Evolutionary conservation across 2,888 invertebrate species (phyloP), one percentile per base, ranked within the genome.

Genomic region (Acanthoscelides obtectus): DNA sequence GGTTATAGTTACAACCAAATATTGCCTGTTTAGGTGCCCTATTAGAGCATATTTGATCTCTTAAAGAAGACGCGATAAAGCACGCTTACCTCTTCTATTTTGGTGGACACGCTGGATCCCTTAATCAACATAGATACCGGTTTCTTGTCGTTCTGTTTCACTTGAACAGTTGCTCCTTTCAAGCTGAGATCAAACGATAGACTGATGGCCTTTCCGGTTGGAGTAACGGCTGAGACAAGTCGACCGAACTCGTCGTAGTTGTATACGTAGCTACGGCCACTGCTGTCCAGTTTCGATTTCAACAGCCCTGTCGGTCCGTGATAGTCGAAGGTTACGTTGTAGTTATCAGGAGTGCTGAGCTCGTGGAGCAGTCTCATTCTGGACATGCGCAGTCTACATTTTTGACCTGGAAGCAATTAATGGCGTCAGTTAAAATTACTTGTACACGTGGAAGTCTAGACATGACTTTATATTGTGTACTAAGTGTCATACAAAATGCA

Each of bases 201-300:
- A 74, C 93, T 93, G 70, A 97, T 95, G 20, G 96, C 93, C 86
- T 96, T 93, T 5, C 98, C 98, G n/a, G 97, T 98, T 0, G 98
- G 98, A 5, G 96, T 96, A 0, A 97, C 94, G 0, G 97, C 96
- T 17, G 94, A 93, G 0, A 94, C 95, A 0, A 98, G 87, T 72
- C 98, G 90, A 0, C 98, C 98, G 81, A 97, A 97, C 82, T 95
- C 95, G 82, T 98, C 97, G 81, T 98, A 98, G 81, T 95, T 94
- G 84, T 98, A 98, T 21, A 96, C 94, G 82, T 95, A 95, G 78
- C 95, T 95, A 76, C 96, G 88, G 0, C 96, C 96, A 0, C 95
- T 95, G 74, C 95, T 94, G 81, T 97, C 97, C 19, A 95, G 88
- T 83, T 96, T 95, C 0, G 95, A 94, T 83, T 94, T 94, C 63